These are phyloP conservation scores for Drosophila pruinosa DNA, from an alignment of 1,140 invertebrate species.

Conservation along the genomic window DNA sequence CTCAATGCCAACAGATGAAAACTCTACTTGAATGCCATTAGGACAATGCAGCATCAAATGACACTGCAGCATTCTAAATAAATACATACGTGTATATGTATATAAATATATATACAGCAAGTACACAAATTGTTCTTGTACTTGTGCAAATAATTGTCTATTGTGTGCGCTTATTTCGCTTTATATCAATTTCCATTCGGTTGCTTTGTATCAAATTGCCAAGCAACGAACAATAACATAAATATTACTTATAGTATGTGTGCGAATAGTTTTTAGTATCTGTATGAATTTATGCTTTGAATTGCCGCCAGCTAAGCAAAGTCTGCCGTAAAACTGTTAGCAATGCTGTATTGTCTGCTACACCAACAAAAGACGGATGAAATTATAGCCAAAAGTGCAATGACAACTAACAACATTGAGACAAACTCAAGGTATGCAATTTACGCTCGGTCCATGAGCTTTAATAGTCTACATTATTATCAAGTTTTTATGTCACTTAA, in stretches of 20 bases:
- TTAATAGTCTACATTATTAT: neutral
- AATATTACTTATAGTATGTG: neutral
- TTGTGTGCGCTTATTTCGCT: constrained; percentile 44
- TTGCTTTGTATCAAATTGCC: constrained; percentile 53
- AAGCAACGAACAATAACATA: constrained; percentile 32
- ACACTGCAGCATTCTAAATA: constrained; percentile 50
- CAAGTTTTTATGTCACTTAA: too few species aligned
- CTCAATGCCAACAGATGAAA: constrained; percentile 52
- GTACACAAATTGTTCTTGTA: constrained; percentile 7
- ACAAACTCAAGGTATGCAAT: neutral
- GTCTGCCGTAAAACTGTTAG: constrained; percentile 23
- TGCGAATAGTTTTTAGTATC: neutral
- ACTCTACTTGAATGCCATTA: constrained; percentile 60
- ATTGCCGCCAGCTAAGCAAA: constrained; percentile 36
- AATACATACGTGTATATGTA: too few species aligned
- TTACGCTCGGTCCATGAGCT: too few species aligned
- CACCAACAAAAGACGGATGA: constrained; percentile 30
- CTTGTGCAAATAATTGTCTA: constrained; percentile 54
- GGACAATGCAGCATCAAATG: constrained; percentile 65
- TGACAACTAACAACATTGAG: constrained; percentile 28
- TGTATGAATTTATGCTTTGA: constrained; percentile 1
- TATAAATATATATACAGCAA: neutral
- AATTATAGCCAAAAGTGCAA: constrained; percentile 49
- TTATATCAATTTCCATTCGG: constrained; percentile 34
- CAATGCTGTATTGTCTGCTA: constrained; percentile 29